Percentiles rank a stretch among this genome's conserved stretches.
Conservation (phyloP, 2,113 vertebrate species). For the Cololabis saira region DNA sequence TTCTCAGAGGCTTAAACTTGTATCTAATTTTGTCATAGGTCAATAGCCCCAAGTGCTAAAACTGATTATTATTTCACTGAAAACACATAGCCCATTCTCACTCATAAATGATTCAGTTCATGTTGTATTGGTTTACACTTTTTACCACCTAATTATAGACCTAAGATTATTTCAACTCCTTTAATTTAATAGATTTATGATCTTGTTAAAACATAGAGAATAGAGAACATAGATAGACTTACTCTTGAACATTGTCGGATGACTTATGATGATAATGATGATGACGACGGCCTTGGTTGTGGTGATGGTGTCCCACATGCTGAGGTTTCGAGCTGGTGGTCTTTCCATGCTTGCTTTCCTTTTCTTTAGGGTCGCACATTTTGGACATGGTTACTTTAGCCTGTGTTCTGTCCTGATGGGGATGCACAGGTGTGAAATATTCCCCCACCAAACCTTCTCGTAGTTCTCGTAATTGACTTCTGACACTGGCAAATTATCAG, state of each 20-base stretch:
- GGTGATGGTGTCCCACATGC: constrained; percentile 56
- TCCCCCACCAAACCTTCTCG: constrained; percentile 62
- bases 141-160: too few relatives aligned
- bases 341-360: constrained; percentile 45
- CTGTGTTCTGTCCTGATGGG: constrained; percentile 3
- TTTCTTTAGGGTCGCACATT: constrained; percentile 44
- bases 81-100: too few relatives aligned
- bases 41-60: too few relatives aligned
- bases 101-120: too few relatives aligned
- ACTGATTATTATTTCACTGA: too few relatives aligned
- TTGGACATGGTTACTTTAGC: constrained; percentile 22
- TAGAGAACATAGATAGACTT: constrained; percentile 19
- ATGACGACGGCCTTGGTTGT: constrained; percentile 41
- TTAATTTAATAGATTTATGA: too few relatives aligned
- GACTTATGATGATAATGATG: constrained; percentile 48
- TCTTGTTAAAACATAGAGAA: too few relatives aligned
- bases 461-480: constrained; percentile 29
- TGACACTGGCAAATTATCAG: neutral
- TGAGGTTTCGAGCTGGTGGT: constrained; percentile 40
- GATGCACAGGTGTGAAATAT: constrained; percentile 47
- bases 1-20: too few relatives aligned
- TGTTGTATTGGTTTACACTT: too few relatives aligned
- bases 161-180: too few relatives aligned
- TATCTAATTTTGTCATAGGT: too few relatives aligned
- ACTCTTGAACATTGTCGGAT: constrained; percentile 64